These are phyloP conservation scores for Tragelaphus strepsiceros DNA, from an alignment of 2,113 vertebrate species.

Conservation along the genomic window DNA sequence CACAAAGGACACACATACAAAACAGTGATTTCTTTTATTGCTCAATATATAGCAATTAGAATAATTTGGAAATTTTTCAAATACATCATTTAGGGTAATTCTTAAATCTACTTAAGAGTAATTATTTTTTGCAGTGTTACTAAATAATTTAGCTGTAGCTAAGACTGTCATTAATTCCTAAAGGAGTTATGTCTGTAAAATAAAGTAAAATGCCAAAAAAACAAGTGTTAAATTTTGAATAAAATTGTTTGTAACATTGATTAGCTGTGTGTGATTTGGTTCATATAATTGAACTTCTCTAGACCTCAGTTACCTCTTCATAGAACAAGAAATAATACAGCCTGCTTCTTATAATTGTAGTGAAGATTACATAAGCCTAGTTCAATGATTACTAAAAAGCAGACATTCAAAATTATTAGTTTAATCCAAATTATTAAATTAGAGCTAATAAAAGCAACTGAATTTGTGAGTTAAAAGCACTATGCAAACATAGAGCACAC, in stretches of 20 bases:
- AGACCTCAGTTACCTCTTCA: background rate
- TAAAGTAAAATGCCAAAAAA: background rate
- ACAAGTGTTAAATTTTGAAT: background rate
- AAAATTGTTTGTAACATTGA: background rate
- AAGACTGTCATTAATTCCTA: background rate
- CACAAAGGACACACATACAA: constrained; percentile 44
- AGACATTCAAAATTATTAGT: background rate
- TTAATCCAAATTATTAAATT: background rate
- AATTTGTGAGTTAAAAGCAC: background rate
- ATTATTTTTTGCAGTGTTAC: constrained; percentile 46
- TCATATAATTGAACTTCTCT: background rate
- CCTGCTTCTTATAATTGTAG: background rate
- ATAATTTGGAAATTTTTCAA: constrained; percentile 67
- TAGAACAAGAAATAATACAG: background rate
- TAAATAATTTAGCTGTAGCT: constrained; percentile 22
- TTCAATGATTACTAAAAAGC: background rate
- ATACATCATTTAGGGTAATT: constrained; percentile 35
- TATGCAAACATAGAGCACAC: background rate
- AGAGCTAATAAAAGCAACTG: background rate
- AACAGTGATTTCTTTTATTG: constrained; percentile 63
- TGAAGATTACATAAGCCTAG: background rate
- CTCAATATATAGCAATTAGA: constrained; percentile 49
- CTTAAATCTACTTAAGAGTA: constrained; percentile 25
- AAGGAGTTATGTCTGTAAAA: background rate
- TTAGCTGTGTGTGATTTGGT: background rate